These are phyloP conservation scores for Drosophila mayri DNA, from an alignment of 1,140 invertebrate genomes.

Conservation along the genomic window DNA sequence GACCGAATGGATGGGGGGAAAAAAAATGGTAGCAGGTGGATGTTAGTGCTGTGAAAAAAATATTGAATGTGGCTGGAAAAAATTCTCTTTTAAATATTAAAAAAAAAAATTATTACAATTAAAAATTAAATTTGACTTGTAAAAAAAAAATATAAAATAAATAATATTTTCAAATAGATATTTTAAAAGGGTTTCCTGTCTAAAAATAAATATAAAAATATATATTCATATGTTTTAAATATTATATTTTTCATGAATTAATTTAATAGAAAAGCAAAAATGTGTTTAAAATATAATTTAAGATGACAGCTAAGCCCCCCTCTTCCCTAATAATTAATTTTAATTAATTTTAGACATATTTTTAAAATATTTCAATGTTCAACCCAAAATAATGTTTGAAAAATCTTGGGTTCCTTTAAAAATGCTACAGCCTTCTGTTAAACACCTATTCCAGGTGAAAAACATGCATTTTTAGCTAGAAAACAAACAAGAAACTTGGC, in stretches of 20 bases:
- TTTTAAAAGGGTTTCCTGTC: too few species aligned
- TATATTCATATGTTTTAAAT: too few species aligned
- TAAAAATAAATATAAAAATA: too few species aligned
- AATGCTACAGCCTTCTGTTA: not conserved
- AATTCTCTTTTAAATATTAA: not conserved
- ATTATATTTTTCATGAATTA: too few species aligned
- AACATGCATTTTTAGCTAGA: not conserved
- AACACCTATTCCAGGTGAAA: too few species aligned
- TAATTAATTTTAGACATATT: not conserved
- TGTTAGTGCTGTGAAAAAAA: constrained; percentile 10
- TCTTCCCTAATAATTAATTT: not conserved
- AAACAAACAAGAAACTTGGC: not conserved
- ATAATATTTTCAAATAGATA: too few species aligned
- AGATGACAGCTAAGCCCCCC: not conserved
- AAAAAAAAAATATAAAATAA: too few species aligned
- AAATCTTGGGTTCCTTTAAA: rapidly evolving
- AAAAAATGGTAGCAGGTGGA: not conserved
- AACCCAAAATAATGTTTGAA: too few species aligned
- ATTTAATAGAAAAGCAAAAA: too few species aligned
- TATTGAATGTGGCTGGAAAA: not conserved
- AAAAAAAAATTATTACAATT: not conserved
- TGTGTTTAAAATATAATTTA: not conserved
- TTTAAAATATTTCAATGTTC: too few species aligned
- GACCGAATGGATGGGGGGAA: constrained; percentile 16
- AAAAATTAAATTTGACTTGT: too few species aligned